A percentile compares a stretch with the other conserved stretches of the same genome.
Conservation (phyloP, 2,888 invertebrate genomes). For the Scaptomyza flava region DNA sequence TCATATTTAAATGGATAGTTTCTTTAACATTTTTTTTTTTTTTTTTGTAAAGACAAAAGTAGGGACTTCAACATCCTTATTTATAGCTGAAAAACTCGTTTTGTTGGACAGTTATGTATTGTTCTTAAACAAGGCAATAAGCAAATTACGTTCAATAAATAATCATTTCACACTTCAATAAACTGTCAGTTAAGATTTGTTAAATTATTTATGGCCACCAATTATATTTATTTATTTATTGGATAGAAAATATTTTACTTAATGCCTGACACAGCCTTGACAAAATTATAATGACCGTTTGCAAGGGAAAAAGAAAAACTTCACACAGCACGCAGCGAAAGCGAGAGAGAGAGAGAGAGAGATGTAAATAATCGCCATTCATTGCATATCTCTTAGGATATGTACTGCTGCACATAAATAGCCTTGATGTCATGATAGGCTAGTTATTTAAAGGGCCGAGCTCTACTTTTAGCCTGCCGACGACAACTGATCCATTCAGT, state of each 20-base stretch:
- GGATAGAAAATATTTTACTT: not conserved
- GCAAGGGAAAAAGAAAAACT: not conserved
- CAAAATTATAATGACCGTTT: not conserved
- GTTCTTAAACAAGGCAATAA: no score
- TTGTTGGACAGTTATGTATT: no score
- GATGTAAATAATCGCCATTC: conserved; percentile 6
- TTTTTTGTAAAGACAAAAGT: no score
- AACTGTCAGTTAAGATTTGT: not conserved
- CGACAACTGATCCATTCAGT: conserved; percentile 15
- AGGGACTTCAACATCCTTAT: no score
- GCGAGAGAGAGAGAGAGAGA: conserved; percentile 11
- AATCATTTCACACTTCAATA: not conserved
- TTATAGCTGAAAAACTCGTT: no score
- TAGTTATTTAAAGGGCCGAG: conserved; percentile 49
- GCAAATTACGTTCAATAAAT: no score
- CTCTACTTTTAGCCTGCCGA: conserved; percentile 16
- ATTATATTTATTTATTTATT: not conserved
- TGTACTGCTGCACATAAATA: conserved; percentile 38
- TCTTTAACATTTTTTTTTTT: no score
- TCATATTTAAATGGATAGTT: no score
- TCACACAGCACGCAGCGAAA: not conserved
- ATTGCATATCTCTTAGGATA: conserved; percentile 21
- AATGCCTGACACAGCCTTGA: conserved; percentile 1
- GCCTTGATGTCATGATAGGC: conserved; percentile 61
- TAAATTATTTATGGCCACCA: not conserved